A percentile compares a stretch with the other conserved stretches of the same genome.
Conservation (phyloP, 2,113 vertebrate species). For the Pelvicachromis taeniatus region DNA sequence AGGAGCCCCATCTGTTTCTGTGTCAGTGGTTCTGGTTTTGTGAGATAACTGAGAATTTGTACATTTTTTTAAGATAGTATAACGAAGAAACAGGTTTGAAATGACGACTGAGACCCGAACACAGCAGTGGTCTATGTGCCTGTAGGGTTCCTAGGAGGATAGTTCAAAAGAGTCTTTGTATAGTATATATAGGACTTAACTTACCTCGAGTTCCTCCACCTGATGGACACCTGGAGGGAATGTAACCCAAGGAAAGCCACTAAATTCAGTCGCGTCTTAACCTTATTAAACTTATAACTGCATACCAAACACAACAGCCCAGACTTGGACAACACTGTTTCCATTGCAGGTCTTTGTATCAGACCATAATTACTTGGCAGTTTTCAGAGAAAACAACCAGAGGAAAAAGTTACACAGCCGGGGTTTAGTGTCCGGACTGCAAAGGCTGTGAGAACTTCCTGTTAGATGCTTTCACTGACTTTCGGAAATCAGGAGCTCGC, state of each 20-base stretch:
- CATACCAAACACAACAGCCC: background rate
- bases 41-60: background rate
- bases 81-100: background rate
- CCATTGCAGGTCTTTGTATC: background rate
- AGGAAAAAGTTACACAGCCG: background rate
- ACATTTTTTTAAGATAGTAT: background rate
- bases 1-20: background rate
- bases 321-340: background rate
- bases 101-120: background rate
- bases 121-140: background rate
- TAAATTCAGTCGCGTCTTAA: background rate
- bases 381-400: background rate
- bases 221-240: background rate
- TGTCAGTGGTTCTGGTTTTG: background rate
- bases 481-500: background rate
- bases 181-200: background rate
- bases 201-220: background rate
- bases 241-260: background rate
- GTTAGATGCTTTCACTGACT: constrained; percentile 14
- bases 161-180: background rate
- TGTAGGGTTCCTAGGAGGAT: background rate
- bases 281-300: background rate
- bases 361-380: background rate
- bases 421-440: too few species aligned
- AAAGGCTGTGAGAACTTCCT: constrained; percentile 9